Conservation (phyloP, 2,888 invertebrate genomes). For the Mactromeris polynyma region DNA sequence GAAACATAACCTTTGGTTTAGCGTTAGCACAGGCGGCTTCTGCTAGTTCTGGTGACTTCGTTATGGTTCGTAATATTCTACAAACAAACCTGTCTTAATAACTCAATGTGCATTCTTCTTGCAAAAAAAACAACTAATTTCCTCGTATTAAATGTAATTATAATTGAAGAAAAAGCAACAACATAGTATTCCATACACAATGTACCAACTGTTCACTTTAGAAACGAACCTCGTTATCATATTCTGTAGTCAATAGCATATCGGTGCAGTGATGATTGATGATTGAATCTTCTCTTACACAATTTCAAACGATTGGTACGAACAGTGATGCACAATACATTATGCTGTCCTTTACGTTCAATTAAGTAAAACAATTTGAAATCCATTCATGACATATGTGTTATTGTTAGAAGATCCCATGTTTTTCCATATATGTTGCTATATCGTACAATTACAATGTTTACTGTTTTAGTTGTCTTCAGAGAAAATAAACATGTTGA, state of each 20-base stretch:
- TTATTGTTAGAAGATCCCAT: neutral
- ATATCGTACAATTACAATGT: neutral
- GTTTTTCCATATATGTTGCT: neutral
- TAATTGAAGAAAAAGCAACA: too few relatives aligned
- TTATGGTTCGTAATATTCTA: neutral
- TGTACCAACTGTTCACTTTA: neutral
- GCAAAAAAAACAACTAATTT: too few relatives aligned
- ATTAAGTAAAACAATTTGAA: neutral
- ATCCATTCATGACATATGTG: neutral
- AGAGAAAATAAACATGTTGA: neutral
- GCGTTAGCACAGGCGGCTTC: neutral
- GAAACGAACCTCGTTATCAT: neutral
- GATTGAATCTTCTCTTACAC: neutral
- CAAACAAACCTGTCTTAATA: neutral
- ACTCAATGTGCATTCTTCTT: too few relatives aligned
- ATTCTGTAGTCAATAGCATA: too few relatives aligned
- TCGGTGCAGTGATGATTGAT: too few relatives aligned
- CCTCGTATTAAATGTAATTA: too few relatives aligned
- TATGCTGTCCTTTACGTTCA: neutral
- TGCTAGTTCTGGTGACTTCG: neutral
- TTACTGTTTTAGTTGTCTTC: neutral
- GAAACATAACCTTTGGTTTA: slow-evolving; percentile 11
- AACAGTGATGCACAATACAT: too few relatives aligned
- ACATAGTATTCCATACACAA: too few relatives aligned
- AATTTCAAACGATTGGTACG: neutral